Evolutionary conservation across 2,113 vertebrate genomes (phyloP).

Genomic region (Silurus meridionalis): DNA sequence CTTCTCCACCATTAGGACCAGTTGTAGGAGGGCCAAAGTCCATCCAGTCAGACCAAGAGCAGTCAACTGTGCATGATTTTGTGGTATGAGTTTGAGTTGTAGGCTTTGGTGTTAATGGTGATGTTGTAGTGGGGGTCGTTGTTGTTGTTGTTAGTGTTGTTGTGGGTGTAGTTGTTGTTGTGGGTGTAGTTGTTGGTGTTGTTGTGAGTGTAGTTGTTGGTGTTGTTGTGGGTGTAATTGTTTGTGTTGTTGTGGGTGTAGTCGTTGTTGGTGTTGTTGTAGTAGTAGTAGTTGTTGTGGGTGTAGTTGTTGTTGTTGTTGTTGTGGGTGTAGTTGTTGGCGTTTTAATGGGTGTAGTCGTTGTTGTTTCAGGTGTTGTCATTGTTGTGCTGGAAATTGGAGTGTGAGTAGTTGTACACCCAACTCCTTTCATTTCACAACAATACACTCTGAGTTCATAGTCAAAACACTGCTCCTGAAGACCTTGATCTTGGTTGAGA

Average conservation of each 20-base stretch:
- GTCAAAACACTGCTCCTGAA: not conserved
- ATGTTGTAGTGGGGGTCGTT: not conserved
- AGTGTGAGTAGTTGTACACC: not conserved
- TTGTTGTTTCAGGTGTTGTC: not conserved
- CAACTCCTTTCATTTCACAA: not conserved
- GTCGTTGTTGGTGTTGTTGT: not conserved
- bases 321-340: not conserved
- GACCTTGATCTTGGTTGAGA: not conserved
- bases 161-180: not conserved
- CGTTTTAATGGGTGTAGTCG: not conserved
- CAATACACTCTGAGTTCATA: not conserved
- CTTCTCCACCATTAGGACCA: constrained; percentile 44
- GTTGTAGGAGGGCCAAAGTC: constrained; percentile 33
- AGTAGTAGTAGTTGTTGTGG: not conserved
- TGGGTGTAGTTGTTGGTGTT: not conserved
- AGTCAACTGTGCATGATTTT: not conserved
- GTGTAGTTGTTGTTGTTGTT: not conserved
- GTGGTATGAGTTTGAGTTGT: too few species aligned
- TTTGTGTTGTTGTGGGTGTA: not conserved
- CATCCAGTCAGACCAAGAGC: constrained; percentile 34
- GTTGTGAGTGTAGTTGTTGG: not conserved
- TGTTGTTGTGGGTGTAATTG: not conserved
- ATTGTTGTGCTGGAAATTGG: not conserved
- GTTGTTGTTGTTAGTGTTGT: not conserved
- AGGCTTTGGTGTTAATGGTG: constrained; percentile 1